Evolutionary conservation across 1,140 invertebrate genomes (phyloP).

Genomic region (Pseudoatta argentina): DNA sequence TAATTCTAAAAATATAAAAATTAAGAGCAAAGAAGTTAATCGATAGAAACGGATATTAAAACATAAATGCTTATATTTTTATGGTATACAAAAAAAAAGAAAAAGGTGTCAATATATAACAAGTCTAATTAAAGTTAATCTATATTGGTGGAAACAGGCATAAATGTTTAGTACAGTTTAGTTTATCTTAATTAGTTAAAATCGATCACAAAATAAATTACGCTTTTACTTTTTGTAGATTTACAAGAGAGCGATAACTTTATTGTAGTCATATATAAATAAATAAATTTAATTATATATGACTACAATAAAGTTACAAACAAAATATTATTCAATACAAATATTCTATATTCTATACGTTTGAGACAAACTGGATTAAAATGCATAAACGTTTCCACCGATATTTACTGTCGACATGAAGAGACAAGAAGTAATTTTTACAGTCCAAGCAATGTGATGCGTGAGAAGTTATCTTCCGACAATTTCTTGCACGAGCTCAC

Average conservation of each 20-base stretch:
- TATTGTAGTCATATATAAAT: not conserved
- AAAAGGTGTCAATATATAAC: no score
- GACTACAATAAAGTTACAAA: not conserved
- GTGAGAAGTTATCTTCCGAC: constrained; percentile 49
- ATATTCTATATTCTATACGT: not conserved
- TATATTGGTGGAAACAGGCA: no score
- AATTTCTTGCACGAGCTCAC: constrained; percentile 48
- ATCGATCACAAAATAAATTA: not conserved
- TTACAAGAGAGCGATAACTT: not conserved
- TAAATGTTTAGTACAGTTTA: not conserved
- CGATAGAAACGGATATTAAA: no score
- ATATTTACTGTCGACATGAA: constrained; percentile 31
- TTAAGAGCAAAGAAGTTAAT: no score
- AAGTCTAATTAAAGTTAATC: no score
- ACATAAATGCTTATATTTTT: no score
- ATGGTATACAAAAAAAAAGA: no score
- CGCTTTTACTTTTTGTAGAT: not conserved
- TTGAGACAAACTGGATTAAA: not conserved
- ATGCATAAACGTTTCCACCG: not conserved
- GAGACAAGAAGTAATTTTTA: constrained; percentile 37
- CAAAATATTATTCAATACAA: constrained; percentile 16
- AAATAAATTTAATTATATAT: not conserved
- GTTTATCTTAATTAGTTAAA: constrained; percentile 4
- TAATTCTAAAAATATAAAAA: no score
- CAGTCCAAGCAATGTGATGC: constrained; percentile 38